Percentiles rank a stretch among this genome's conserved stretches.
These are phyloP conservation scores for Papio anubis DNA, from an alignment of 2,113 vertebrate genomes.

Conservation along the genomic window DNA sequence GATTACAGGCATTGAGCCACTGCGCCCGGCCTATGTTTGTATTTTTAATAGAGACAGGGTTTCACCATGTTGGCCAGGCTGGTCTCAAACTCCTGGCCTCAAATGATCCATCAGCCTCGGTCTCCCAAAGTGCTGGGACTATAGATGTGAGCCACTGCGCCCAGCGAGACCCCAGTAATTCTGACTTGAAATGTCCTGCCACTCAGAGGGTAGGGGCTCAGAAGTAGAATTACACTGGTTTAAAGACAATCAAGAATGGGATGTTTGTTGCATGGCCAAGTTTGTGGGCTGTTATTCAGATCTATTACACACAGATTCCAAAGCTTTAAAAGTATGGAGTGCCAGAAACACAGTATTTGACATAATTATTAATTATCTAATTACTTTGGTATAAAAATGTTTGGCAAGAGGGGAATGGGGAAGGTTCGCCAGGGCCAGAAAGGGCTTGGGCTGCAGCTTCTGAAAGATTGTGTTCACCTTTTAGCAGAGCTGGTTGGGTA, in stretches of 20 bases:
- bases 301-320: neutral
- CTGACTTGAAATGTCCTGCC: too few relatives aligned
- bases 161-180: too few relatives aligned
- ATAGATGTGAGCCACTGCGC: too few relatives aligned
- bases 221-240: neutral
- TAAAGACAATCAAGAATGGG: neutral
- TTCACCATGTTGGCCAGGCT: too few relatives aligned
- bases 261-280: neutral
- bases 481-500: neutral
- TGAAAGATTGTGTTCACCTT: neutral
- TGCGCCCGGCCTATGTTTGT: too few relatives aligned
- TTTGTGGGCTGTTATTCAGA: neutral
- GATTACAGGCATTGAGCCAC: too few relatives aligned
- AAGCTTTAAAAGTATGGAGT: neutral
- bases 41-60: too few relatives aligned
- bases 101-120: neutral
- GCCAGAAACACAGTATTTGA: neutral
- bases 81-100: too few relatives aligned
- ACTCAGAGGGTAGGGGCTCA: neutral
- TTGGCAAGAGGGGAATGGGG: neutral
- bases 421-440: neutral
- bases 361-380: neutral
- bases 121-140: too few relatives aligned
- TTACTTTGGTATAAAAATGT: neutral
- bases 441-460: neutral